Evolutionary conservation across 2,888 invertebrate species (phyloP).

Genomic region (Drosophila sordidula): DNA sequence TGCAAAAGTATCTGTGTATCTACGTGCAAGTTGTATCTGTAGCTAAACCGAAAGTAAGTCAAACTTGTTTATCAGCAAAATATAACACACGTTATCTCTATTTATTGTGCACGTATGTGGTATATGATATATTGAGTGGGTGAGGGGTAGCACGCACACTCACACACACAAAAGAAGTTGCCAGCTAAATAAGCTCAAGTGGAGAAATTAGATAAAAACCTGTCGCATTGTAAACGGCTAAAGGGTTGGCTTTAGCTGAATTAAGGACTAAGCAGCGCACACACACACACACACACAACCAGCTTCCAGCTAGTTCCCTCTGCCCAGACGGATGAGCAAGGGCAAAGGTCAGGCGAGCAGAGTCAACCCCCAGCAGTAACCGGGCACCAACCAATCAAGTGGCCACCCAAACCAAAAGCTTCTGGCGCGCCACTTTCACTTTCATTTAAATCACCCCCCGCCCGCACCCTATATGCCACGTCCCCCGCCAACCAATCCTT

Average conservation of each 20-base stretch:
- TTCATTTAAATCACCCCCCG: constrained; percentile 56
- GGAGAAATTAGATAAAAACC: constrained; percentile 81
- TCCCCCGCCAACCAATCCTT: neutral
- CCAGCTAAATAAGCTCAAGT: constrained; percentile 63
- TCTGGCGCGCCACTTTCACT: constrained; percentile 76
- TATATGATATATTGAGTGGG: neutral
- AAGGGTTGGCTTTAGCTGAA: constrained; percentile 64
- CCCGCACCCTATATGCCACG: neutral
- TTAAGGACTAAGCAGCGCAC: constrained; percentile 43
- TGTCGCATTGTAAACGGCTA: constrained; percentile 50
- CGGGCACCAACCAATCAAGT: constrained; percentile 78
- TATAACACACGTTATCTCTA: constrained; percentile 63
- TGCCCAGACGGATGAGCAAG: constrained; percentile 6
- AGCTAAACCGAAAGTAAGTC: constrained; percentile 67
- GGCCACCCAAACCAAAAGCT: constrained; percentile 76
- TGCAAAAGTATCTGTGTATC: constrained; percentile 41
- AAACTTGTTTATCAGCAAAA: constrained; percentile 70
- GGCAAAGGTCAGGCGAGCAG: constrained; percentile 50
- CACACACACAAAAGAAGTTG: constrained; percentile 25
- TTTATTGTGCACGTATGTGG: constrained; percentile 40
- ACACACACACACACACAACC: constrained; percentile 14
- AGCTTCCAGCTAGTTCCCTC: constrained; percentile 32
- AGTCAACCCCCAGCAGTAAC: constrained; percentile 57
- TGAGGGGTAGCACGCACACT: constrained; percentile 6
- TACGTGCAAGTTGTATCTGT: constrained; percentile 32